A percentile compares a stretch with the other conserved stretches of the same genome.
Conservation (phyloP, 2,113 vertebrate genomes). For the Thamnaconus septentrionalis region DNA sequence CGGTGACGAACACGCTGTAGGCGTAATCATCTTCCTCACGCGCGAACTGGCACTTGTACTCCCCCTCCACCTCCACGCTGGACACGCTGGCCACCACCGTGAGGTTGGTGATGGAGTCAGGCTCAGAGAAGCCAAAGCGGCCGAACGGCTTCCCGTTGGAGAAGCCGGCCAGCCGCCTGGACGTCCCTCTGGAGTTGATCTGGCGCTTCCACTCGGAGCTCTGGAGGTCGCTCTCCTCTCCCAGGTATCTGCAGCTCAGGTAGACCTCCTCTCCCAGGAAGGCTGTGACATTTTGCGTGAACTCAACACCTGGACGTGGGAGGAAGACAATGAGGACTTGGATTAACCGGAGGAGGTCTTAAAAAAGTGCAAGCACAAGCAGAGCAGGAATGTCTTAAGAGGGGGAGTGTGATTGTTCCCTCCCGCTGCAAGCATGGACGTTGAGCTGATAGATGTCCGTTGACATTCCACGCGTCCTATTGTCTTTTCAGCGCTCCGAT, state of each 20-base stretch:
- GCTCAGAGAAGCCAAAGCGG: constrained; percentile 28
- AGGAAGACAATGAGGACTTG: constrained; percentile 27
- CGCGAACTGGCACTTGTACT: constrained; percentile 67
- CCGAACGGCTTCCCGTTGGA: fast-evolving
- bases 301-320: constrained; percentile 22
- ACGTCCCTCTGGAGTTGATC: constrained; percentile 1
- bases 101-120: constrained; percentile 67
- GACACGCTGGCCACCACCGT: constrained; percentile 58
- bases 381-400: constrained; percentile 24
- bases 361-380: constrained; percentile 21
- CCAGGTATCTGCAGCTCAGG: constrained; percentile 64
- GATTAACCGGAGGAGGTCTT: constrained; percentile 21
- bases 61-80: constrained; percentile 60
- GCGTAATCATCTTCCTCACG: neutral
- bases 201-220: constrained; percentile 52
- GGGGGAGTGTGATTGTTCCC: constrained; percentile 14
- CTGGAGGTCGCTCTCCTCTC: constrained; percentile 7
- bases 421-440: constrained; percentile 9
- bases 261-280: constrained; percentile 63
- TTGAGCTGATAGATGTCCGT: constrained; percentile 30
- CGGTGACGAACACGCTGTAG: constrained; percentile 34
- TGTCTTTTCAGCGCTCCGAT: constrained; percentile 22
- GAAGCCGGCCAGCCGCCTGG: constrained; percentile 50
- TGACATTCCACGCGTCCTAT: constrained; percentile 24
- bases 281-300: constrained; percentile 46